Base-by-base conservation (phyloP, 2,797 vertebrate genomes). In the Dromococcyx pavoninus region DNA sequence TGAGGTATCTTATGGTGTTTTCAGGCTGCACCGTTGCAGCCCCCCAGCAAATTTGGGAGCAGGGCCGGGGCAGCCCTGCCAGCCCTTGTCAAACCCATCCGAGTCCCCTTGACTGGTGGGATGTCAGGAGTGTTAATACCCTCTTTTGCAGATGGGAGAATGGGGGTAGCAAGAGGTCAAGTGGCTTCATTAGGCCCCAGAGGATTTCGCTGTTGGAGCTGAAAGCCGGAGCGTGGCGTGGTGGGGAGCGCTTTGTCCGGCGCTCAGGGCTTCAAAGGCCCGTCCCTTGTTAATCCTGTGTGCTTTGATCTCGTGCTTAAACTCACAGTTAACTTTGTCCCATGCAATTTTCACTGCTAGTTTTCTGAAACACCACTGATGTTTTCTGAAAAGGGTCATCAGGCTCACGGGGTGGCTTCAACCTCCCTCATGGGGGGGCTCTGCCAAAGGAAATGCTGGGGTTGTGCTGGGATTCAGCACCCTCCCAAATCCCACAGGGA, bases 91-190 rank as follows among this genome's bases (percentile, higher is more conserved):
- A 50, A 73, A 54, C 41, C 64, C 44, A 17, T 2, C 46, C 16
- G 2, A 2, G 11, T 13, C 17, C 37, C 66, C 30, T 18, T 0
- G 22, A 1, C 43, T 13, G 67, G 75, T 14, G 30, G 73, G n/a
- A 30, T 72, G 80, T 67, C 67, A 35, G 65, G 28, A 91, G 77
- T 33, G 50, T 71, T 93, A 88, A 94, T 46, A 5, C 10, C 30
- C 74, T 73, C 74, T 46, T 88, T 88, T 69, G 88, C 58, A 82
- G 76, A 60, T 2, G 0, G 2, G 25, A 84, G 80, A 91, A 78
- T 44, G 25, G 80, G 30, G 41, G 75, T 64, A 82, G 81, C 86
- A 93, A 92, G 91, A 95, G 88, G 92, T 94, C 88, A 91, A 94
- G 92, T 94, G 93, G 77, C 85, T 87, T 70, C 86, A 82, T 79